Conservation (phyloP, 2,113 vertebrate species). For the Rhinopithecus roxellana region DNA sequence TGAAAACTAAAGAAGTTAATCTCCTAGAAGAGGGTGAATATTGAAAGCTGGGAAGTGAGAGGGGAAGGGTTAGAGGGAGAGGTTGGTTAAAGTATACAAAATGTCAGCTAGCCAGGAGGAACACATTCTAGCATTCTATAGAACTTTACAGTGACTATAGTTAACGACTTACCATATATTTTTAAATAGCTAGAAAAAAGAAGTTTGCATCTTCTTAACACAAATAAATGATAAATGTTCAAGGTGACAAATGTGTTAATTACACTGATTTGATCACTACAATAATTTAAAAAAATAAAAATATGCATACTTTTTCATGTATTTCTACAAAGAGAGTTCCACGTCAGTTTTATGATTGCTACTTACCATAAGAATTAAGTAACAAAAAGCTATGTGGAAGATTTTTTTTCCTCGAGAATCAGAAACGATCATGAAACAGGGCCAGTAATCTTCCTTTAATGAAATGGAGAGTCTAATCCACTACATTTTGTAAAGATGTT, state of each 20-base stretch:
- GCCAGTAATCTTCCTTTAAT: conserved; percentile 45
- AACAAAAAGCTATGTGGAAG: conserved; percentile 73
- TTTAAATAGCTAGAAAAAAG: background rate
- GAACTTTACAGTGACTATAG: background rate
- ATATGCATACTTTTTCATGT: background rate
- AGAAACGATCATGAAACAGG: conserved; percentile 64
- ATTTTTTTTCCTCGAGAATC: conserved; percentile 67
- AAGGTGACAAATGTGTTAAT: background rate
- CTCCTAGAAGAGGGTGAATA: background rate
- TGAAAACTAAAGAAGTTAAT: background rate
- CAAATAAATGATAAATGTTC: background rate
- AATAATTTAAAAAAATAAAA: background rate
- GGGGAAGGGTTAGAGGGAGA: background rate
- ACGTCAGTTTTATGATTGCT: background rate
- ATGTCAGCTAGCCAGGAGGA: background rate
- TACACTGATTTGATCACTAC: background rate
- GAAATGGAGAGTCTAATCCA: conserved; percentile 72
- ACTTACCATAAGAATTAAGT: conserved; percentile 49
- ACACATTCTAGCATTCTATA: background rate
- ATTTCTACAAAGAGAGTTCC: background rate
- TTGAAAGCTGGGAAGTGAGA: background rate
- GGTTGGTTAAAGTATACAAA: background rate
- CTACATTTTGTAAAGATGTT: conserved; percentile 50
- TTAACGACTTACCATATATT: background rate
- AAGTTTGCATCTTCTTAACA: background rate